phyloP scores from a whole-genome alignment of 2,888 invertebrate species.

The Drosophila buzzatii region DNA sequence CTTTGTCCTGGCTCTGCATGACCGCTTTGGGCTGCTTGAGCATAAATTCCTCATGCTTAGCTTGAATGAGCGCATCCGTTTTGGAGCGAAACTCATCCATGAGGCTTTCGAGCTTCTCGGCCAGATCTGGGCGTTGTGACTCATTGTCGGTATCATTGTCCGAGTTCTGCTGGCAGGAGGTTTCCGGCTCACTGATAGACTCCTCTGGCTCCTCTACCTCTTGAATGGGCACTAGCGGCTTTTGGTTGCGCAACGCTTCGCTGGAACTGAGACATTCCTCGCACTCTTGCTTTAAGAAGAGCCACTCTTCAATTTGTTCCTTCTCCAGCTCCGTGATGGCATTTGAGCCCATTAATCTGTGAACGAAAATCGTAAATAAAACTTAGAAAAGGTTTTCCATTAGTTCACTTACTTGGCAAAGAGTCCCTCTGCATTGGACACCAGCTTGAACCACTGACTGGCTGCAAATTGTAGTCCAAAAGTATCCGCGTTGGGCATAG shows the following conservation, averaged over 20 bases:
- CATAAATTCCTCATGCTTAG: slow-evolving; percentile 88
- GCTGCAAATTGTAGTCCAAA: slow-evolving; percentile 94
- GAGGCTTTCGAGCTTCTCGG: slow-evolving; percentile 90
- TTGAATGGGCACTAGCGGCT: slow-evolving; percentile 84
- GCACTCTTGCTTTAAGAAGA: slow-evolving; percentile 94
- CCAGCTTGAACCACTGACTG: slow-evolving; percentile 92
- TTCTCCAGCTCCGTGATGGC: slow-evolving; percentile 90
- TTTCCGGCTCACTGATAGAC: slow-evolving; percentile 88
- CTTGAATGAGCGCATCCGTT: slow-evolving; percentile 89
- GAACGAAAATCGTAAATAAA: not conserved
- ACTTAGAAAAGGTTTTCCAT: rapidly evolving
- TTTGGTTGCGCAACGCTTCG: slow-evolving; percentile 81
- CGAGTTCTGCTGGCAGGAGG: slow-evolving; percentile 83
- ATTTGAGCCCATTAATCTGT: slow-evolving; percentile 88
- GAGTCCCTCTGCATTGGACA: slow-evolving; percentile 93
- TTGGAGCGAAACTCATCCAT: slow-evolving; percentile 90
- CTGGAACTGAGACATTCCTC: slow-evolving; percentile 89
- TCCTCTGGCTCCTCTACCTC: slow-evolving; percentile 88
- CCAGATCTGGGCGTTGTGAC: slow-evolving; percentile 88
- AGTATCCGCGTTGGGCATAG: slow-evolving; percentile 51
- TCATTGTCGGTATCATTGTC: slow-evolving; percentile 86
- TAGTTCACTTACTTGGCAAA: slow-evolving; percentile 87
- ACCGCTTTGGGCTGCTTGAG: slow-evolving; percentile 85
- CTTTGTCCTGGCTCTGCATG: slow-evolving; percentile 84
- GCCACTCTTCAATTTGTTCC: slow-evolving; percentile 92